These are phyloP conservation scores for Ornithoptera priamus DNA, from an alignment of 2,888 invertebrate genomes.

Conservation along the genomic window DNA sequence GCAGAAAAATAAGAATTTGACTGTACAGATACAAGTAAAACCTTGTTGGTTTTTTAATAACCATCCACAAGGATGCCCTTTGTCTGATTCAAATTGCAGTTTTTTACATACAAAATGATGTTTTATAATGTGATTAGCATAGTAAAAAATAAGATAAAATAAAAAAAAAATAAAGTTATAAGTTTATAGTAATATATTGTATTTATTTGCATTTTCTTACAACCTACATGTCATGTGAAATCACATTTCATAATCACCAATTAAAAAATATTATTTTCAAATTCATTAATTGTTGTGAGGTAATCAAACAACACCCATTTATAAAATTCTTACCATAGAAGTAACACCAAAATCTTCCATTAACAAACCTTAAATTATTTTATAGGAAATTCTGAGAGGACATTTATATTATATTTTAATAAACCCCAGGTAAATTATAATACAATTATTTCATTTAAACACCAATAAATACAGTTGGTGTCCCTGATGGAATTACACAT, in stretches of 20 bases:
- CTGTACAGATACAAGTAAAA: constrained; percentile 76
- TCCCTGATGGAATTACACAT: not conserved
- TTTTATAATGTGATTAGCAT: not conserved
- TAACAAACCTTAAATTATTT: not conserved
- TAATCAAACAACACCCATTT: not conserved
- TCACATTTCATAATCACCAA: not conserved
- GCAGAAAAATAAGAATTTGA: constrained; percentile 57
- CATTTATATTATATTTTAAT: too few relatives aligned
- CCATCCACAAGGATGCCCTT: constrained; percentile 93
- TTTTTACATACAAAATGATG: constrained; percentile 81
- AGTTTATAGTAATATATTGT: not conserved
- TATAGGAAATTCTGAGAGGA: too few relatives aligned
- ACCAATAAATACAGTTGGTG: not conserved
- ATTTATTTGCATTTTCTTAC: not conserved
- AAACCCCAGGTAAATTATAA: too few relatives aligned
- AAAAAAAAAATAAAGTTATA: not conserved
- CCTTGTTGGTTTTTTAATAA: constrained; percentile 90
- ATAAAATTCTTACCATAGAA: not conserved
- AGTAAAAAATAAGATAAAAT: not conserved
- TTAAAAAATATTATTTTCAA: not conserved
- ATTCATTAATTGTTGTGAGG: too few relatives aligned
- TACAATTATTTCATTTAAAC: not conserved
- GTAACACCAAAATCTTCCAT: not conserved
- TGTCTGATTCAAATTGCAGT: constrained; percentile 82
- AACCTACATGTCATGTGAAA: not conserved